Evolutionary conservation across 2,797 vertebrate genomes (phyloP), one percentile per base, ranked within the genome.

Genomic region (Pygocentrus nattereri): DNA sequence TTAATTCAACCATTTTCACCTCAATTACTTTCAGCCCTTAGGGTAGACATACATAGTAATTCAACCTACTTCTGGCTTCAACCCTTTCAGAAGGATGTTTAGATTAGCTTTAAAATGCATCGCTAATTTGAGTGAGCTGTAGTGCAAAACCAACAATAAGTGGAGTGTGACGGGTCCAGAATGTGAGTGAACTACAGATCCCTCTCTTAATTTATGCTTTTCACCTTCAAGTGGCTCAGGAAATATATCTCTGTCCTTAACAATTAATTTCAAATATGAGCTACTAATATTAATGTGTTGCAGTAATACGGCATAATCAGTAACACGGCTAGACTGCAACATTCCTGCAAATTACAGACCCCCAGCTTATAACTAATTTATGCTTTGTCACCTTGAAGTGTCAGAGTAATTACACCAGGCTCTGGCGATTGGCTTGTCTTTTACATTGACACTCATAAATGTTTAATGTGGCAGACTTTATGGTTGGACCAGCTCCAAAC

Each of bases 381-480:
- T 52, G 56, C 71, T 76, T 76, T 18, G 25, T 84, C 85, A 84
- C 77, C 72, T 76, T 74, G 21, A 76, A 79, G 58, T 49, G 69
- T 44, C 21, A 34, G 67, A 67, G 67, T 76, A 83, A 87, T 84
- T 84, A 79, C 81, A 85, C 44, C 69, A 41, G 27, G 31, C 38
- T 85, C 70, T 73, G 79, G 74, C 49, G 47, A 79, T 59, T 82
- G 47, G 25, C 85, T 50, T 69, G 52, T 21, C 49, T 54, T 44
- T 16, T 21, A 75, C 68, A 5, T 64, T 72, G 50, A 81, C 84
- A 65, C 79, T 87, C 89, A 86, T 90, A 86, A 88, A 89, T 85
- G 85, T 87, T 90, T 89, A 82, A 92, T 81, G 82, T 67, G 78
- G 72, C 84, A 84, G 61, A 74, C 78, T 81, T 83, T 76, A 58